A percentile compares a stretch with the other conserved stretches of the same genome.
These are phyloP conservation scores for Homarus gammarus DNA, from an alignment of 2,888 invertebrate species.

Conservation along the genomic window DNA sequence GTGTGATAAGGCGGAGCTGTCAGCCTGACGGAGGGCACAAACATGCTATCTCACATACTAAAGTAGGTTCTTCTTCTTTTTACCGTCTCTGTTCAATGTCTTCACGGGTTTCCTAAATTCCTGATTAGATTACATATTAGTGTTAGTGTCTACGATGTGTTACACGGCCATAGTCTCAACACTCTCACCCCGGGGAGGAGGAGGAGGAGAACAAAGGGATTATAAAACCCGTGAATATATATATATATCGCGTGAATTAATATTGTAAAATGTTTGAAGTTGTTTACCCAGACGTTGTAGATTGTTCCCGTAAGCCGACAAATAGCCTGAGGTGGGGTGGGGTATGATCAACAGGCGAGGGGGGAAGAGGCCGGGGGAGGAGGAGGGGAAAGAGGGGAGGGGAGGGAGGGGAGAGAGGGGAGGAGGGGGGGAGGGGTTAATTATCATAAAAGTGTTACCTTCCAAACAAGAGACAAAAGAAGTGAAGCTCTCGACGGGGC, in stretches of 20 bases:
- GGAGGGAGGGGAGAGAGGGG: not conserved
- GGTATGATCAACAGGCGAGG: too few species aligned
- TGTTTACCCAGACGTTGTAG: not conserved
- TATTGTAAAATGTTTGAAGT: not conserved
- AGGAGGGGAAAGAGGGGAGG: not conserved
- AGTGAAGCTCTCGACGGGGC: not conserved
- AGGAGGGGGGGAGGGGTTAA: not conserved
- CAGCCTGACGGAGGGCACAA: not conserved
- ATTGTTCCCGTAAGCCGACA: too few species aligned
- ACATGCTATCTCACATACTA: not conserved
- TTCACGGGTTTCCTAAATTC: not conserved
- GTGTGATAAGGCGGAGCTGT: not conserved
- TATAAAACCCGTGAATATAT: too few species aligned
- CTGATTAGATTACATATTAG: not conserved
- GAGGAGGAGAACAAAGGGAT: too few species aligned
- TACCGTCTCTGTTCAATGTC: not conserved
- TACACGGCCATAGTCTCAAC: too few species aligned
- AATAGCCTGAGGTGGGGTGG: too few species aligned
- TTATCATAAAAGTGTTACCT: constrained; percentile 28
- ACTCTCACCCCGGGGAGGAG: too few species aligned
- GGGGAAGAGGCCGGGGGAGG: not conserved
- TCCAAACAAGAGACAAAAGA: constrained; percentile 17
- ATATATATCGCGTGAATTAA: too few species aligned
- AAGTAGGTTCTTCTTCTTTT: not conserved
- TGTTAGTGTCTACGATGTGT: too few species aligned